Base-by-base conservation (phyloP, 2,888 invertebrate genomes). In the Gymnoscelis rufifasciata region DNA sequence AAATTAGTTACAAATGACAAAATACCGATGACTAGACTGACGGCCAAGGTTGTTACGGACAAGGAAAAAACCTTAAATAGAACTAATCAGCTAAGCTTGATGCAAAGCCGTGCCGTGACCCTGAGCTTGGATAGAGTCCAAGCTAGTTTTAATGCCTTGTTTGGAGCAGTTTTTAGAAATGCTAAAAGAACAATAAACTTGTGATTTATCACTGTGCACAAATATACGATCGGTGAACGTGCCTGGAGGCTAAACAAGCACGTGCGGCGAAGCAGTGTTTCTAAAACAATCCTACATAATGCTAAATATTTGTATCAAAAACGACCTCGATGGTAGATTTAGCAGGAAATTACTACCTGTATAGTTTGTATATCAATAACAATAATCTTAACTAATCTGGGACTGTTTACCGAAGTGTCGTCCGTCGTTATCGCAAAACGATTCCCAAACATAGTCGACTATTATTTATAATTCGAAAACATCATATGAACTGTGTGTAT, bases 221-320 rank as follows among this genome's bases (percentile, higher is more conserved):
- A 66, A 64, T 63, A 60, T 54, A 62, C 59, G 48, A 57, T 44
- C 53, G 55, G 54, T 57, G 70, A 62, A 75, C 72, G 75, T 73
- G 71, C 72, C 71, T 71, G 67, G 73, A 77, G 66, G 65, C 66
- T 70, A 78, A 84, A 79, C 78, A 79, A 76, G 81, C 86, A 81
- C 84, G 86, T 74, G 83, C 83, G 67, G 64, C 73, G 71, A 68
- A 60, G 58, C 71, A 64, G 68, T 82, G 79, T 83, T 83, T 81
- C 79, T 78, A 74, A 82, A 82, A 83, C 81, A 82, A 77, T 69
- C 64, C 66, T 63, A 66, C 72, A 70, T 66, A 73, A n/a, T 67
- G 71, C 72, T 66, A 71, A 71, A 66, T 69, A 69, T 65, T 57
- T 65, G 61, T 63, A 64, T 64, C 41, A 64, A 62, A 64, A 49